Conservation (phyloP, 2,113 vertebrate genomes). For the Puntigrus tetrazona region DNA sequence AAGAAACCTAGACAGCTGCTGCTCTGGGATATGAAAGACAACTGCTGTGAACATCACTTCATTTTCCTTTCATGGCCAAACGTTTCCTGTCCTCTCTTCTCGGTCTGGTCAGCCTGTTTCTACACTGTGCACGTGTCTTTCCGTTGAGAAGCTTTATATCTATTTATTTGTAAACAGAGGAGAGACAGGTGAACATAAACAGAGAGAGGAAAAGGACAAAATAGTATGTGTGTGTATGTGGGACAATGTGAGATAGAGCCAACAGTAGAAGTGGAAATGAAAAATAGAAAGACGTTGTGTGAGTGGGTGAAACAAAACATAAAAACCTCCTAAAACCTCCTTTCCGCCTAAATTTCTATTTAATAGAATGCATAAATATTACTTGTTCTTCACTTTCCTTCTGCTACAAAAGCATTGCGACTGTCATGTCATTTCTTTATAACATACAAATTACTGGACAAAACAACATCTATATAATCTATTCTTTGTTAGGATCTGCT, state of each 20-base stretch:
- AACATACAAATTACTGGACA: background rate
- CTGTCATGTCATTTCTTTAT: background rate
- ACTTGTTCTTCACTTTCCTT: background rate
- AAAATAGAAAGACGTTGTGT: background rate
- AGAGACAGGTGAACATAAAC: too few relatives aligned
- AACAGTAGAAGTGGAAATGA: background rate
- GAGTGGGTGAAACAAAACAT: background rate
- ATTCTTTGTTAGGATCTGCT: slow-evolving; percentile 31
- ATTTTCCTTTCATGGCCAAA: slow-evolving; percentile 14
- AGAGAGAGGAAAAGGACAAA: too few relatives aligned
- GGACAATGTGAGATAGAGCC: background rate
- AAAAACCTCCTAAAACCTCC: background rate
- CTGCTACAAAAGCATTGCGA: background rate
- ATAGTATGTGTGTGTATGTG: background rate
- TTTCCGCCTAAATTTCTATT: background rate
- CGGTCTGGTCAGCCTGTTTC: slow-evolving; percentile 30
- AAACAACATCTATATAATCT: too few relatives aligned
- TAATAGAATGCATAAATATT: background rate
- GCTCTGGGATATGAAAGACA: slow-evolving; percentile 29
- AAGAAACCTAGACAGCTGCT: slow-evolving; percentile 33
- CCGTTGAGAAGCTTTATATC: background rate
- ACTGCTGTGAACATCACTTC: slow-evolving; percentile 27
- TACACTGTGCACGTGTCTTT: slow-evolving; percentile 5
- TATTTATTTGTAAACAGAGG: too few relatives aligned
- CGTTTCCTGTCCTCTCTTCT: slow-evolving; percentile 32